Conservation (phyloP, 2,797 vertebrate species). For the Garrulus glandarius region DNA sequence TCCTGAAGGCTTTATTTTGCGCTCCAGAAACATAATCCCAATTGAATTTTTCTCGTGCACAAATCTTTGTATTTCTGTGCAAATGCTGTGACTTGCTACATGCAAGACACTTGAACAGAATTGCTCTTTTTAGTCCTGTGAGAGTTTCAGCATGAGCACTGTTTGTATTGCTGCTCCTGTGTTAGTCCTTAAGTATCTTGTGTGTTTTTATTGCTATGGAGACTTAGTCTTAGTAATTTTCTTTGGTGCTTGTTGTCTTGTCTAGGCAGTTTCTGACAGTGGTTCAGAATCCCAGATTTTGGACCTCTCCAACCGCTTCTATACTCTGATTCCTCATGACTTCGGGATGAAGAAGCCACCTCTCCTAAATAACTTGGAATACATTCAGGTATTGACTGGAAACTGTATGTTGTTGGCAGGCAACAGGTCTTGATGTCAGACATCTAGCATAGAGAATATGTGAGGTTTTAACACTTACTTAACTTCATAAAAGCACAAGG, state of each 20-base stretch:
- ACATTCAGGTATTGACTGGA: constrained; percentile 85
- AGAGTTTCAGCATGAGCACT: not conserved
- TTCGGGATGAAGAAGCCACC: constrained; percentile 99
- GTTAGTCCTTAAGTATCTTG: not conserved
- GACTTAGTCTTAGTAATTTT: not conserved
- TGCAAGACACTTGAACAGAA: not conserved
- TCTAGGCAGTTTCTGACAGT: constrained; percentile 86
- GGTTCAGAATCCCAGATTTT: constrained; percentile 86
- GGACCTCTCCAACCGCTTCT: constrained; percentile 98
- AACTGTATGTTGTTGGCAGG: not conserved
- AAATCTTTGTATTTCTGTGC: not conserved
- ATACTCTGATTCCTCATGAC: constrained; percentile 97
- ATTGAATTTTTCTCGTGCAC: not conserved
- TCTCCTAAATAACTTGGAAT: constrained; percentile 88
- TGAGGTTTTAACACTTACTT: not conserved
- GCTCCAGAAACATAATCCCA: not conserved
- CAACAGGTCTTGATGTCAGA: not conserved
- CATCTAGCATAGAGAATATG: not conserved
- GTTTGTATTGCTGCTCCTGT: not conserved
- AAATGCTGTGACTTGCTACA: not conserved
- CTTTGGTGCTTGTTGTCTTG: not conserved
- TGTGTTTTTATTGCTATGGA: not conserved
- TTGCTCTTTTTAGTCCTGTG: not conserved
- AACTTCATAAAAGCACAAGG: not conserved
- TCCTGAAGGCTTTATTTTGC: not conserved